Base-by-base conservation (phyloP, 2,797 vertebrate species). In the Microcaecilia unicolor region DNA sequence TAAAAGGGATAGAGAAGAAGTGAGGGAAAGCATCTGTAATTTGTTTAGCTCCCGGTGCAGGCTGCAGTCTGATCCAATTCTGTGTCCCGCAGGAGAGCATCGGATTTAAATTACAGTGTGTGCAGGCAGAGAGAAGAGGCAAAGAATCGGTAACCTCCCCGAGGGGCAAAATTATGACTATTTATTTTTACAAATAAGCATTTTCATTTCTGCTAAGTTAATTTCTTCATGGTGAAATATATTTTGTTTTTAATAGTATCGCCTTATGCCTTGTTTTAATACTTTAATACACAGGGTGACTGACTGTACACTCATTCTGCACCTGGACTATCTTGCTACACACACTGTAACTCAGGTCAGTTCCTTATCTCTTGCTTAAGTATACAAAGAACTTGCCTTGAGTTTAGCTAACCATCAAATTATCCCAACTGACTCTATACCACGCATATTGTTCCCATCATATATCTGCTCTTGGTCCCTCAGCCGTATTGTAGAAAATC, bases 141-240 rank as follows among this genome's bases (percentile, higher is more conserved):
- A 74, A 76, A 80, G 67, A 81, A 82, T 78, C 71, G 74, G 72
- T 82, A 64, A 57, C 44, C 64, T 78, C 80, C 75, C 83, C 78
- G 55, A 72, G 80, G 75, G 55, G 31, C 44, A 29, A 70, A 62
- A 60, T 55, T 60, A 65, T 64, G 44, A 56, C 57, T 3, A 61
- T 48, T 55, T 41, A 67, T 71, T 74, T 85, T 80, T 85, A 85
- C 84, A 84, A 84, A 79, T 81, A 83, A 85, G 82, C 74, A 81
- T 78, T 72, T 84, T 84, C 72, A 76, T 80, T 82, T 82, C 70
- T 72, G 38, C 82, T n/a, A 82, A 82, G 76, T 80, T 81, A 80
- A 85, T 85, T 85, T 82, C 60, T 69, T 72, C 53, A 51, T 55
- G n/a, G 79, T 74, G 73, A 84, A 84, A 80, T 80, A 83, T 72